Percentiles rank a stretch among this genome's conserved stretches.
Conservation (phyloP, 2,797 vertebrate species). For the Chloroceryle amazona region DNA sequence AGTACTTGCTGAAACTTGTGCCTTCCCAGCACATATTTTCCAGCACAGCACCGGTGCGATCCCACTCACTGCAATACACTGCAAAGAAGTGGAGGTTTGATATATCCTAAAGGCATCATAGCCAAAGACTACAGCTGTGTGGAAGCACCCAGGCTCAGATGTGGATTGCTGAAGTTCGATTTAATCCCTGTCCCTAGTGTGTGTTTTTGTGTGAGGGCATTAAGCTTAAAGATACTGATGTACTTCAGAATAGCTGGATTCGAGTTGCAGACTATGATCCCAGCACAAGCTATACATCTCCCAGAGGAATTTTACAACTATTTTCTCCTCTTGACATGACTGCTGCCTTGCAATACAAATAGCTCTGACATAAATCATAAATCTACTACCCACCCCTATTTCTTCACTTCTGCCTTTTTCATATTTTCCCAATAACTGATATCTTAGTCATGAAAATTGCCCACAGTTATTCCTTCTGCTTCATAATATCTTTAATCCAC, state of each 20-base stretch:
- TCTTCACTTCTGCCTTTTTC: background rate
- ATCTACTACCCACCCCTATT: background rate
- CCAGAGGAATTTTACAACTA: background rate
- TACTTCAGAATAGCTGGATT: background rate
- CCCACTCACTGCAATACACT: background rate
- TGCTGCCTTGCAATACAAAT: background rate
- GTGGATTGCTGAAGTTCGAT: background rate
- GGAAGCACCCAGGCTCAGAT: background rate
- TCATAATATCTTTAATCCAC: background rate
- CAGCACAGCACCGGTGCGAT: rapidly evolving
- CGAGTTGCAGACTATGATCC: background rate
- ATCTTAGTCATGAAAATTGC: background rate
- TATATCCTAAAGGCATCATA: rapidly evolving
- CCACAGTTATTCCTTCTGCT: background rate
- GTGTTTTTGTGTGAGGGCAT: background rate
- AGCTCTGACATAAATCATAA: background rate
- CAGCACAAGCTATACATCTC: background rate
- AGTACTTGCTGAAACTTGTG: background rate
- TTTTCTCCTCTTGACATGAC: background rate
- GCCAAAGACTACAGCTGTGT: rapidly evolving
- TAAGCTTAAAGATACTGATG: background rate
- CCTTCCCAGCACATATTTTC: background rate
- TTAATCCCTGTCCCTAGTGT: rapidly evolving
- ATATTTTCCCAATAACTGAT: background rate
- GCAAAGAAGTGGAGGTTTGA: rapidly evolving